A percentile compares a stretch with the other conserved stretches of the same genome.
Evolutionary conservation across 2,888 invertebrate genomes (phyloP).

Genomic region (Cremastinae sp.): DNA sequence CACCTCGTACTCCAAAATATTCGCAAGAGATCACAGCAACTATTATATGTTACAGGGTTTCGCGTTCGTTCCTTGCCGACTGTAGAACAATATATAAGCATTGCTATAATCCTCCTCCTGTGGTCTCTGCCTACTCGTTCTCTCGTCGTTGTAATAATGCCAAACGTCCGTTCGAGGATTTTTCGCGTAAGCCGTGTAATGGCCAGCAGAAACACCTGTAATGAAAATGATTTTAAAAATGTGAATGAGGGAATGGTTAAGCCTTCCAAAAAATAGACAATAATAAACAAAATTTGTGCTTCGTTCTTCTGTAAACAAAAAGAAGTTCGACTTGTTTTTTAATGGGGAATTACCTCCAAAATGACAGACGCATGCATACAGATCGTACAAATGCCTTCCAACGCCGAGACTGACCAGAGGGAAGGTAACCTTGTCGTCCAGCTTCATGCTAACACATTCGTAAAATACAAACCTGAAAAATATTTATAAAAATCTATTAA

Average conservation of each 20-base stretch:
- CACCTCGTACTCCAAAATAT: not conserved
- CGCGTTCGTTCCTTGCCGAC: slow-evolving; percentile 81
- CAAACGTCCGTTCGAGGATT: slow-evolving; percentile 82
- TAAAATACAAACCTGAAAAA: slow-evolving; percentile 83
- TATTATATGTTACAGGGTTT: slow-evolving; percentile 78
- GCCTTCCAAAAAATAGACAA: no score
- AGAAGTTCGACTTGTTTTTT: not conserved
- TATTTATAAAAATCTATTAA: no score
- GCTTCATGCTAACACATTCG: slow-evolving; percentile 83
- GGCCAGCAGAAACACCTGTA: slow-evolving; percentile 83
- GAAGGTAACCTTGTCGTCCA: slow-evolving; percentile 84
- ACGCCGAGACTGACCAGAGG: slow-evolving; percentile 83
- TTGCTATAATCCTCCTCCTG: slow-evolving; percentile 83
- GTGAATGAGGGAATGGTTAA: no score
- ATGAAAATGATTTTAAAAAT: not conserved
- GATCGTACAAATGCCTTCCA: slow-evolving; percentile 82
- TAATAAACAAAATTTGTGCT: no score
- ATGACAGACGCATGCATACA: slow-evolving; percentile 85
- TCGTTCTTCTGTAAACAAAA: no score
- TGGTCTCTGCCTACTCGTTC: slow-evolving; percentile 81
- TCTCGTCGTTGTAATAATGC: slow-evolving; percentile 84
- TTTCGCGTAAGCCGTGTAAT: slow-evolving; percentile 84
- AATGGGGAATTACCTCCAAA: slow-evolving; percentile 82
- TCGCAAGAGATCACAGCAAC: slow-evolving; percentile 15
- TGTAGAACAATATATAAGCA: slow-evolving; percentile 85